phyloP scores from a whole-genome alignment of 2,888 invertebrate genomes.

The Congeria kusceri region DNA sequence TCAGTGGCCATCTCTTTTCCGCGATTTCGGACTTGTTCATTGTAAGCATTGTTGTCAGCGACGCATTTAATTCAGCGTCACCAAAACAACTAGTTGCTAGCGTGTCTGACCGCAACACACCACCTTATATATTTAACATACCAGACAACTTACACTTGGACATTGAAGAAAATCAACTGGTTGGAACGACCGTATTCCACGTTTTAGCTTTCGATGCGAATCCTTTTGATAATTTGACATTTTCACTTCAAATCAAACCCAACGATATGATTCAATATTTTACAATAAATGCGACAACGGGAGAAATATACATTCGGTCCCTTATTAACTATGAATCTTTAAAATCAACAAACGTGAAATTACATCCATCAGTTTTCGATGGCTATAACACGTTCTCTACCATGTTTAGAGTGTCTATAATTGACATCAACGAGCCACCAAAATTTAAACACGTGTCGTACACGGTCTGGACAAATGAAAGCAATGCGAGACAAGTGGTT shows the following conservation, averaged over 20 bases:
- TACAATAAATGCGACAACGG: constrained; percentile 31
- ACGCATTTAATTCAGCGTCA: constrained; percentile 38
- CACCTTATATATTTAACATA: constrained; percentile 42
- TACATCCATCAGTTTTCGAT: constrained; percentile 39
- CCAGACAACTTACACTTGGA: constrained; percentile 10
- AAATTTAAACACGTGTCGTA: constrained; percentile 28
- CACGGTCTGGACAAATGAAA: constrained; percentile 34
- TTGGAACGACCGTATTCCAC: constrained; percentile 31
- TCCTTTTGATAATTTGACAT: constrained; percentile 30
- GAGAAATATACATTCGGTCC: constrained; percentile 27
- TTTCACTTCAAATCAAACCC: constrained; percentile 30
- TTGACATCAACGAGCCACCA: constrained; percentile 52
- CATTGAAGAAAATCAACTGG: constrained; percentile 36
- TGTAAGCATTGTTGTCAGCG: constrained; percentile 31
- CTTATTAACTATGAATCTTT: constrained; percentile 39
- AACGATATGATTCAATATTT: constrained; percentile 36
- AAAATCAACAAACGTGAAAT: constrained; percentile 31
- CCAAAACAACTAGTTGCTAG: constrained; percentile 39
- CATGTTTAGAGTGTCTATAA: constrained; percentile 30
- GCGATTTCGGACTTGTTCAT: constrained; percentile 28
- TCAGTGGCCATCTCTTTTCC: constrained; percentile 16
- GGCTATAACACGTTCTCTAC: constrained; percentile 19
- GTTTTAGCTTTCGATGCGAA: constrained; percentile 41
- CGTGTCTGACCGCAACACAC: constrained; percentile 38
- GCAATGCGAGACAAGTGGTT: constrained; percentile 21